Conservation (phyloP, 1,140 invertebrate species). For the Holotrichia oblita region DNA sequence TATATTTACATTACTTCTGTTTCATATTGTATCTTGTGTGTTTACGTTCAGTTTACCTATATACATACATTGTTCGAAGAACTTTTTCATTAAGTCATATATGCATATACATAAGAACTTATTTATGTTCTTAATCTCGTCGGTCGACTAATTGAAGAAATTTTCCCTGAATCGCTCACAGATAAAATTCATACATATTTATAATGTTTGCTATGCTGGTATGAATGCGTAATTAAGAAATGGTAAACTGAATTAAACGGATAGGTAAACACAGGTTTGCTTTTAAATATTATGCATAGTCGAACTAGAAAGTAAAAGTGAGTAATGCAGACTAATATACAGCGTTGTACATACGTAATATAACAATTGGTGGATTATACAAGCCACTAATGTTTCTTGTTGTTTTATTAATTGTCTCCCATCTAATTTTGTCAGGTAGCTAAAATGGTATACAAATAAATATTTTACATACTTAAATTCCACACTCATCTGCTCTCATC, state of each 20-base stretch:
- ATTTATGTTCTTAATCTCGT: not conserved
- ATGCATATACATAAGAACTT: not conserved
- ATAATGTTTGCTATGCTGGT: not conserved
- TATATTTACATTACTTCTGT: constrained; percentile 23
- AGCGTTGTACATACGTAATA: too few relatives aligned
- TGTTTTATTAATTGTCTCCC: too few relatives aligned
- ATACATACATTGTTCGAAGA: not conserved
- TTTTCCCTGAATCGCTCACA: not conserved
- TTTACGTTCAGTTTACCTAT: not conserved
- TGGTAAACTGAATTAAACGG: not conserved
- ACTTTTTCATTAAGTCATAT: not conserved
- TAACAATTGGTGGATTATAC: too few relatives aligned
- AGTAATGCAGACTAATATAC: too few relatives aligned
- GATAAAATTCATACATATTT: not conserved
- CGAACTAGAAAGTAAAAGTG: not conserved
- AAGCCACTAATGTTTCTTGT: too few relatives aligned
- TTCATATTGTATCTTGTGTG: not conserved
- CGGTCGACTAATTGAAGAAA: constrained; percentile 9
- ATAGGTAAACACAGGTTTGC: not conserved
- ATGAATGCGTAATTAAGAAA: not conserved
- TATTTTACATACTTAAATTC: too few relatives aligned
- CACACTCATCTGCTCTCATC: too few relatives aligned
- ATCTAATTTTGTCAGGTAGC: too few relatives aligned
- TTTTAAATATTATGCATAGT: not conserved
- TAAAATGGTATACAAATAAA: too few relatives aligned